Evolutionary conservation across 2,113 vertebrate genomes (phyloP), one percentile per base, ranked within the genome.

Genomic region (Nematolebias whitei): DNA sequence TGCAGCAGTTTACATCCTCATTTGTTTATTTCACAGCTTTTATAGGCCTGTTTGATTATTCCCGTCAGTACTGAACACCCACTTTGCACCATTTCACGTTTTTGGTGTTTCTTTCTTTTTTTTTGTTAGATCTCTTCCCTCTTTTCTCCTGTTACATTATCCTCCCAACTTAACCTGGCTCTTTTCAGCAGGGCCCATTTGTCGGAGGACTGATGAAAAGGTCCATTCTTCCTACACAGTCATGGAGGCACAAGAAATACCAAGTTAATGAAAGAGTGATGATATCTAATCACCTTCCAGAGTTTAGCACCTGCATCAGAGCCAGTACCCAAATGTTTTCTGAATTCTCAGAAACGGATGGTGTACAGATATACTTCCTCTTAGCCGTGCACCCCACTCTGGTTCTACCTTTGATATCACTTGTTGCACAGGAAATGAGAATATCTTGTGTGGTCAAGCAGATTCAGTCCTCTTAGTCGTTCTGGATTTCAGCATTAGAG

Each of bases 251-350:
- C 78, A 50, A 63, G 73, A 82, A 88, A 85, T 80, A 63, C 80
- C 56, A 73, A 77, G 54, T 86, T 89, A 92, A 92, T 90, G 88
- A 93, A 89, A 83, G 84, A 88, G 90, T 87, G 89, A 90, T 91
- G 91, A 92, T 87, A 89, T 88, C 79, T 84, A 85, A 80, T 79
- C 84, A 82, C 81, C 76, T 85, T 88, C 74, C 76, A 83, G 77
- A 68, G 70, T 79, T 68, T 80, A 67, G 80, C 85, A 87, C 76
- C 85, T 89, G 83, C 83, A 66, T 57, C 63, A n/a, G 67, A 59
- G 67, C 60, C 70, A 61, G 29, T 20, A 39, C 38, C 52, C 59
- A 55, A 77, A 62, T 53, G 71, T 55, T 52, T 44, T 63, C 60
- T 53, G 45, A 59, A 76, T 40, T 54, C 55, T 71, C 58, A 44